Evolutionary conservation across 2,797 vertebrate genomes (phyloP), one percentile per base, ranked within the genome.

Genomic region (Poeciliopsis presidionis): DNA sequence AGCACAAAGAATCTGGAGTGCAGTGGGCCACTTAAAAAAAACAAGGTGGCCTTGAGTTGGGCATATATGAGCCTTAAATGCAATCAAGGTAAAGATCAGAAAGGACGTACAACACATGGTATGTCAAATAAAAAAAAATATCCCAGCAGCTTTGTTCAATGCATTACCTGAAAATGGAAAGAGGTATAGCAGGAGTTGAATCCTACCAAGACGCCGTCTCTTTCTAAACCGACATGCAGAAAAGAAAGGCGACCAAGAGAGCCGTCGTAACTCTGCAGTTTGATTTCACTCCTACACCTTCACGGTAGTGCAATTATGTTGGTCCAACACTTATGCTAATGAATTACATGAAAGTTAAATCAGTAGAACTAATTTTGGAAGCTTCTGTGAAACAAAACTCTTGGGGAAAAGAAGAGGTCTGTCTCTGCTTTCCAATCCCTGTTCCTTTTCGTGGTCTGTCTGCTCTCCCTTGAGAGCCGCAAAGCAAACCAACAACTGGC

Each of bases 341-440:
- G 39, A 65, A 22, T 22, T 39, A 39, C 7, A 65, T 11, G 22
- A 36, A 39, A 18, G 7, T 28, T 28, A 59, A 59, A 28, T 59
- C 22, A 20, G 33, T 65, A 22, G 39, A 18, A 65, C 36, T 39
- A 22, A 39, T 65, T 65, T 36, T 39, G 16, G 61, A 39, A 65
- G 33, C 3, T 18, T 65, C 63, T 69, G 88, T 81, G 70, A 90
- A 81, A 57, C 1, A 80, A 90, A 75, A 84, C 86, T 86, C 87
- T 78, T 85, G 87, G 46, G 82, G 87, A 84, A 76, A 72, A 74
- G 70, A 22, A 25, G 18, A 16, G 61, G 69, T 67, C 47, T 20
- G 3, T 20, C 61, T 65, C 33, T 65, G 59, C 59, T 33, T 61
- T 18, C 81, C 77, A 70, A 5, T 57, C n/a, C 53, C 55, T 67